Evolutionary conservation across 2,113 vertebrate species (phyloP).

Genomic region (Centropus bengalensis): DNA sequence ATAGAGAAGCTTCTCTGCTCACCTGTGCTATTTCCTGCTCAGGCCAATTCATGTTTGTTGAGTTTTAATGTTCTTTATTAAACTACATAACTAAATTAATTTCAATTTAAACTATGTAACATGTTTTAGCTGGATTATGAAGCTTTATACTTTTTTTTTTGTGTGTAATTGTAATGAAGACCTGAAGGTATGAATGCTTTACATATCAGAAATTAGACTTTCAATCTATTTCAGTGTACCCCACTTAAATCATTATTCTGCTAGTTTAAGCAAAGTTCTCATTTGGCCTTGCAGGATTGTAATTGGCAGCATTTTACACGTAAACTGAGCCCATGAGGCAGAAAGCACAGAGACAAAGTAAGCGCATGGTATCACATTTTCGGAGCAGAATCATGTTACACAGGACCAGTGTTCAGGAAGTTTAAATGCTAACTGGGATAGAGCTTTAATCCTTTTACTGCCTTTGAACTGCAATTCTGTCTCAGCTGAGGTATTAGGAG

Average conservation of each 20-base stretch:
- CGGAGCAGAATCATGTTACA: background rate
- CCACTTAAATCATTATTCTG: background rate
- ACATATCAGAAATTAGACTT: background rate
- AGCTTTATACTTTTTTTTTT: background rate
- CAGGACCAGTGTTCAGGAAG: background rate
- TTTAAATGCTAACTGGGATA: constrained; percentile 9
- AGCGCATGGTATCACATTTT: background rate
- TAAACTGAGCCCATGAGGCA: background rate
- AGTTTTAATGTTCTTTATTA: background rate
- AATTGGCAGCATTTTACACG: background rate
- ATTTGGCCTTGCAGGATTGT: background rate
- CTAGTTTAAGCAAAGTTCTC: background rate
- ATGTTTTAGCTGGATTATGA: background rate
- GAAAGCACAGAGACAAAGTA: background rate
- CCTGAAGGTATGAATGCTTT: background rate
- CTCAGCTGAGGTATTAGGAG: constrained; percentile 54
- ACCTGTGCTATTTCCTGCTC: background rate
- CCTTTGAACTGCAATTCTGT: constrained; percentile 35
- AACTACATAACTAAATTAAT: background rate
- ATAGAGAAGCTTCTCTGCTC: background rate
- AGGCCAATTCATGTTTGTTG: background rate
- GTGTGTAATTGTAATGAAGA: background rate
- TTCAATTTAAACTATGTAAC: background rate
- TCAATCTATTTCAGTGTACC: background rate
- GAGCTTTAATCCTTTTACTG: constrained; percentile 59